phyloP scores from a whole-genome alignment of 2,888 invertebrate species.

The Deladenus siricidicola region DNA sequence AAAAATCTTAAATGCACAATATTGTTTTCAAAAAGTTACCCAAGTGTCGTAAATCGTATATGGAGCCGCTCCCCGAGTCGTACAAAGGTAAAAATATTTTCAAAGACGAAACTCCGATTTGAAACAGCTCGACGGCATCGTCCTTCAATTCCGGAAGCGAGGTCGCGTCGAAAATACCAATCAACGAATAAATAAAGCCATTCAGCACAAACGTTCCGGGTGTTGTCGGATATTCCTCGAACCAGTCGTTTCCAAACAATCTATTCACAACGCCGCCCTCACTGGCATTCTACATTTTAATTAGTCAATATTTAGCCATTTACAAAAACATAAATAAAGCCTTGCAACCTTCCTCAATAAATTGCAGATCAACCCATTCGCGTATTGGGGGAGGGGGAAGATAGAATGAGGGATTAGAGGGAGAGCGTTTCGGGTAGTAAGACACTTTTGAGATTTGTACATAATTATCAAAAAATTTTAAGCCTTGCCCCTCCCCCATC shows the following conservation, averaged over 20 bases:
- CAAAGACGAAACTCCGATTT: conserved; percentile 56
- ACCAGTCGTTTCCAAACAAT: conserved; percentile 66
- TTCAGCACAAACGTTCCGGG: conserved; percentile 91
- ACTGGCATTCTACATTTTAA: conserved; percentile 60
- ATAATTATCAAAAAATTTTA: no score
- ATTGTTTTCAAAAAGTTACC: background rate
- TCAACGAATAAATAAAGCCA: conserved; percentile 91
- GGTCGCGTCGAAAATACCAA: conserved; percentile 85
- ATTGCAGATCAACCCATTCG: no score
- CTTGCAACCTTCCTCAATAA: no score
- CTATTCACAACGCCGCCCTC: conserved; percentile 75
- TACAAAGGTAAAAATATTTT: conserved; percentile 78
- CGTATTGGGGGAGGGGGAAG: no score
- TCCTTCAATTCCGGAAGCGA: conserved; percentile 6
- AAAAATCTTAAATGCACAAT: no score
- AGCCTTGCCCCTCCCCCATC: no score
- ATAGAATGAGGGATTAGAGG: no score
- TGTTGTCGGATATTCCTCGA: conserved; percentile 79
- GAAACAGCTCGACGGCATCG: conserved; percentile 24
- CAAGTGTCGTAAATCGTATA: conserved; percentile 89
- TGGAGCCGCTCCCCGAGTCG: conserved; percentile 88
- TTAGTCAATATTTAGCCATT: no score
- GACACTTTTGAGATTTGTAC: no score
- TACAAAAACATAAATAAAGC: no score
- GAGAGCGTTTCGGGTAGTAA: no score